Percentiles rank a stretch among this genome's conserved stretches.
These are phyloP conservation scores for Hemicentrotus pulcherrimus DNA, from an alignment of 35 echinoderm and acorn worm species.

Conservation along the genomic window DNA sequence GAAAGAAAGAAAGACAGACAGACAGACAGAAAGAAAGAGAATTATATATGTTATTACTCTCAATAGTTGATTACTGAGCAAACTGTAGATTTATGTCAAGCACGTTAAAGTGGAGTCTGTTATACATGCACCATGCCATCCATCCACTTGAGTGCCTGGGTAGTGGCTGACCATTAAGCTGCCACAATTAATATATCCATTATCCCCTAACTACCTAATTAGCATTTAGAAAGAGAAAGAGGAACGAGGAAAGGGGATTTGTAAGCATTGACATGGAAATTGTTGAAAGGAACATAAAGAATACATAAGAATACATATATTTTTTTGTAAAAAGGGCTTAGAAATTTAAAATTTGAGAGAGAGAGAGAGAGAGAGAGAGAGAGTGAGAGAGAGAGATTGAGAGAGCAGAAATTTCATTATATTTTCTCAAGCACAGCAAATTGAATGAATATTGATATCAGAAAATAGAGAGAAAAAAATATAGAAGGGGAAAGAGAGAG, in stretches of 20 bases:
- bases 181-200: constrained; percentile 5
- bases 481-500: too few relatives aligned
- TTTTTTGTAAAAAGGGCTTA: not conserved
- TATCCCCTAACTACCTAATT: not conserved
- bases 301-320: not conserved
- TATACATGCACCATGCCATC: not conserved
- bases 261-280: not conserved
- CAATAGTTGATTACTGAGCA: not conserved
- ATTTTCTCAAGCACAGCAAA: too few relatives aligned
- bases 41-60: not conserved
- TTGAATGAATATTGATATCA: not conserved
- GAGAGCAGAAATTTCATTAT: too few relatives aligned
- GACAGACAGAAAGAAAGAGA: not conserved
- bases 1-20: not conserved
- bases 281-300: not conserved
- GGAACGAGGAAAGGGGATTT: not conserved
- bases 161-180: not conserved
- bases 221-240: not conserved
- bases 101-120: not conserved
- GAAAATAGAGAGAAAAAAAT: too few relatives aligned
- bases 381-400: too few relatives aligned
- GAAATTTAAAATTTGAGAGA: too few relatives aligned
- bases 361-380: too few relatives aligned
- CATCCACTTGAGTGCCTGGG: not conserved
- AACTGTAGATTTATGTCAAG: constrained; percentile 3